phyloP scores from a whole-genome alignment of 2,888 invertebrate genomes.

The Platerodrilus igneus region DNA sequence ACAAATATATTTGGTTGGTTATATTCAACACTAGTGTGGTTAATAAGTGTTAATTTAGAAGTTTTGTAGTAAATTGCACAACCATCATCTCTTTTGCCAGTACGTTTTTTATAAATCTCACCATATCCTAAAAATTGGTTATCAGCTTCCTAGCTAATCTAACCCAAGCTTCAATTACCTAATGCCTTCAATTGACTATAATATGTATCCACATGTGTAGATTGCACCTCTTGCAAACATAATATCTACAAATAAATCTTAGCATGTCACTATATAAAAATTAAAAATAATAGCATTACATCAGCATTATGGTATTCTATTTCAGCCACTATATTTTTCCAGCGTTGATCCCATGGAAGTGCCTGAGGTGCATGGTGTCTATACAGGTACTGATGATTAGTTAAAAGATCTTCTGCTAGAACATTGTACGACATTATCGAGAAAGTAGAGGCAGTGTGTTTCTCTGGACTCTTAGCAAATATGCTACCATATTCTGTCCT shows the following conservation, averaged over 20 bases:
- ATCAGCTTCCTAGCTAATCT: background rate
- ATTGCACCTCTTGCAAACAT: constrained; percentile 89
- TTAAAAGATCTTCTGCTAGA: constrained; percentile 75
- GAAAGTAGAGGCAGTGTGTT: too few relatives aligned
- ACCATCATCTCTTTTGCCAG: constrained; percentile 77
- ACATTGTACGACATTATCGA: constrained; percentile 83
- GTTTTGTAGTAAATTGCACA: constrained; percentile 82
- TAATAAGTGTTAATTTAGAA: constrained; percentile 61
- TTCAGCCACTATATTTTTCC: constrained; percentile 54
- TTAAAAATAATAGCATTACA: constrained; percentile 45
- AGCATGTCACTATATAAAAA: too few relatives aligned
- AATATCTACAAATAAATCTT: constrained; percentile 62
- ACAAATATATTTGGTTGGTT: constrained; percentile 57
- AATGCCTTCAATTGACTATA: constrained; percentile 36
- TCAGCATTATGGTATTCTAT: constrained; percentile 56
- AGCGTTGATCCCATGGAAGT: constrained; percentile 69
- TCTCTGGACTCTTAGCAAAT: too few relatives aligned
- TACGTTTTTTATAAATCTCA: constrained; percentile 78
- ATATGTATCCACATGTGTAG: constrained; percentile 51
- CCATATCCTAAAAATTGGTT: constrained; percentile 56
- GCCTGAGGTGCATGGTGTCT: constrained; percentile 52
- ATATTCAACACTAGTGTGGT: constrained; percentile 67
- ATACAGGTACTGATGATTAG: constrained; percentile 71
- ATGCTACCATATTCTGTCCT: too few relatives aligned
- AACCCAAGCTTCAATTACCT: constrained; percentile 39